phyloP scores from a whole-genome alignment of 2,888 invertebrate genomes.

The Eupithecia pulchellata region DNA sequence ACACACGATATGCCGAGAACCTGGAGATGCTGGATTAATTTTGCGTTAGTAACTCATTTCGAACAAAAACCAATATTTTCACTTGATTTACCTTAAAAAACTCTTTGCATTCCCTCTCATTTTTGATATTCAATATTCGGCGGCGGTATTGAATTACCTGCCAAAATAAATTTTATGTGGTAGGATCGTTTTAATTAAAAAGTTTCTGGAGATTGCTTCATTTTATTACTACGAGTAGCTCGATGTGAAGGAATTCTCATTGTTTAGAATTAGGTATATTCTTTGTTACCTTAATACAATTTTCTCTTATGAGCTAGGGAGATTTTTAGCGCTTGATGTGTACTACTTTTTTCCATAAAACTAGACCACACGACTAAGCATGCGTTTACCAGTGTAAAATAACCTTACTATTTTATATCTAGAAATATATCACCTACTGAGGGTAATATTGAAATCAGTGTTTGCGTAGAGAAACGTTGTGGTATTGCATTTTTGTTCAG shows the following conservation, averaged over 20 bases:
- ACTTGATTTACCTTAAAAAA: conserved; percentile 13
- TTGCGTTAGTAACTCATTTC: conserved; percentile 9
- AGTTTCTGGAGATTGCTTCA: conserved; percentile 47
- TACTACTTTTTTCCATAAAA: neutral
- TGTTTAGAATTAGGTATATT: neutral
- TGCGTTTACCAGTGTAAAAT: too few relatives aligned
- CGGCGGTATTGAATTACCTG: conserved; percentile 40
- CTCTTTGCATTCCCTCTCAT: conserved; percentile 17
- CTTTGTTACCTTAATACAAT: neutral
- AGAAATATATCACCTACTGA: too few relatives aligned
- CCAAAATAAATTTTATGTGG: conserved; percentile 42
- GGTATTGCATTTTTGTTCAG: too few relatives aligned
- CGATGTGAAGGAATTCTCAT: neutral
- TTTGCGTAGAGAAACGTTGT: too few relatives aligned
- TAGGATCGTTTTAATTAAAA: conserved; percentile 47
- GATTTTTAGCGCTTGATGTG: neutral
- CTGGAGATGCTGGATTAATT: neutral
- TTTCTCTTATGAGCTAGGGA: neutral
- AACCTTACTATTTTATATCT: too few relatives aligned
- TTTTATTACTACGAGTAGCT: conserved; percentile 18
- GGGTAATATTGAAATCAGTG: too few relatives aligned
- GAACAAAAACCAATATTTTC: conserved; percentile 20
- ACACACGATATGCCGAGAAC: neutral
- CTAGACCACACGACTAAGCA: too few relatives aligned
- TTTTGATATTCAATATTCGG: conserved; percentile 21